Evolutionary conservation across 30 jellyfish, hydroid and myxozoan species (phyloP).

Genomic region (Turritopsis dohrnii): DNA sequence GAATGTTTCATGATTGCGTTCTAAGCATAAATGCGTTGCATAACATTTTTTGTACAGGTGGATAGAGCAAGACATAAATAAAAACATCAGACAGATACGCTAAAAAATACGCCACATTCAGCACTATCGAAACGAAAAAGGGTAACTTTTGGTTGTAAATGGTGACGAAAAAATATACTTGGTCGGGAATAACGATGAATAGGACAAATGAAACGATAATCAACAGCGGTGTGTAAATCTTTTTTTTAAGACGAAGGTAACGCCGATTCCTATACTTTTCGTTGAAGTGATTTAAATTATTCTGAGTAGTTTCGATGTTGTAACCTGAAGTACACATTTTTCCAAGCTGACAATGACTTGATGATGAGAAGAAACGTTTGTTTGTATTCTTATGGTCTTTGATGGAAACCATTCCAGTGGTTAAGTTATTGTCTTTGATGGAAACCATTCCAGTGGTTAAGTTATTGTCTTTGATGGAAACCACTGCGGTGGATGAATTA

Average conservation of each 20-base stretch:
- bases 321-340: too few relatives aligned
- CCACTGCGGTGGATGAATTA: too few relatives aligned
- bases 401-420: too few relatives aligned
- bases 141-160: neutral
- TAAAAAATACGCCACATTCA: neutral
- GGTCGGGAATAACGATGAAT: neutral
- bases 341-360: neutral
- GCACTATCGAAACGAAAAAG: neutral
- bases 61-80: neutral
- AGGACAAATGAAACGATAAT: neutral
- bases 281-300: neutral
- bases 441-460: too few relatives aligned
- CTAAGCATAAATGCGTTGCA: too few relatives aligned
- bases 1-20: too few relatives aligned
- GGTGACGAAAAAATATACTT: neutral
- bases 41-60: neutral
- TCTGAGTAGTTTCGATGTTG: too few relatives aligned
- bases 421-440: too few relatives aligned
- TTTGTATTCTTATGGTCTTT: too few relatives aligned
- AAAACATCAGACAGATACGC: neutral
- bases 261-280: neutral
- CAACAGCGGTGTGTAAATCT: neutral
- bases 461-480: too few relatives aligned
- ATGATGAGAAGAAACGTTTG: neutral
- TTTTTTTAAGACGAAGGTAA: neutral